phyloP scores from a whole-genome alignment of 2,888 invertebrate species.

The Keiferia lycopersicella region DNA sequence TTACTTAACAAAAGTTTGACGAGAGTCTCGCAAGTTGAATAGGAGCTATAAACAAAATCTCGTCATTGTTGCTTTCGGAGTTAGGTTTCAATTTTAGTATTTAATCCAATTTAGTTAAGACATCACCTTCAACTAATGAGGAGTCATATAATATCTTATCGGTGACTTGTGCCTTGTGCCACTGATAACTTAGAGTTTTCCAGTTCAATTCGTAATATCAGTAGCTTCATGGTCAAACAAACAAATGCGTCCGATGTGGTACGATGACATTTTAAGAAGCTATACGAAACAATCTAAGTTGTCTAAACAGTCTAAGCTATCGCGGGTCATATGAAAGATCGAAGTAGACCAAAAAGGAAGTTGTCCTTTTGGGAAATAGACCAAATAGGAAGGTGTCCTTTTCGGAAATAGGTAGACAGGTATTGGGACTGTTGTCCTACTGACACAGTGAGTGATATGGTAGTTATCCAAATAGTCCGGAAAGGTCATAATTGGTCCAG shows the following conservation, averaged over 20 bases:
- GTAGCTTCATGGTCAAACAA: slow-evolving; percentile 40
- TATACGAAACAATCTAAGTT: slow-evolving; percentile 36
- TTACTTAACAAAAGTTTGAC: slow-evolving; percentile 20
- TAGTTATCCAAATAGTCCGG: too few species aligned
- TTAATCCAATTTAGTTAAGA: slow-evolving; percentile 36
- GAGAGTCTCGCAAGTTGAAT: slow-evolving; percentile 22
- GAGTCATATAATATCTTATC: slow-evolving; percentile 70
- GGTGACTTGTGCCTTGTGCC: slow-evolving; percentile 51
- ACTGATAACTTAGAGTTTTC: slow-evolving; percentile 62
- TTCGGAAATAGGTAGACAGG: too few species aligned
- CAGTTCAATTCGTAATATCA: slow-evolving; percentile 48
- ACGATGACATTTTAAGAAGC: slow-evolving; percentile 30
- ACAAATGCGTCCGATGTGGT: slow-evolving; percentile 37
- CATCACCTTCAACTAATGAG: slow-evolving; percentile 65
- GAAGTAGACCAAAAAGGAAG: too few species aligned
- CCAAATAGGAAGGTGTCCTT: too few species aligned
- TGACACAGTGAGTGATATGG: too few species aligned
- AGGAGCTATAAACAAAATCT: slow-evolving; percentile 1
- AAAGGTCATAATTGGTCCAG: too few species aligned
- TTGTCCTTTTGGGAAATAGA: too few species aligned
- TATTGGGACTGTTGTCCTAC: too few species aligned
- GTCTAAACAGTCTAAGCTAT: too few species aligned
- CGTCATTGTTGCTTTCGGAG: neutral
- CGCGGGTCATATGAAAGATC: too few species aligned
- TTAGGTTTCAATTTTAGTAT: slow-evolving; percentile 19